A percentile compares a stretch with the other conserved stretches of the same genome.
These are phyloP conservation scores for Schrankia costaestrigalis DNA, from an alignment of 2,888 invertebrate species.

Conservation along the genomic window DNA sequence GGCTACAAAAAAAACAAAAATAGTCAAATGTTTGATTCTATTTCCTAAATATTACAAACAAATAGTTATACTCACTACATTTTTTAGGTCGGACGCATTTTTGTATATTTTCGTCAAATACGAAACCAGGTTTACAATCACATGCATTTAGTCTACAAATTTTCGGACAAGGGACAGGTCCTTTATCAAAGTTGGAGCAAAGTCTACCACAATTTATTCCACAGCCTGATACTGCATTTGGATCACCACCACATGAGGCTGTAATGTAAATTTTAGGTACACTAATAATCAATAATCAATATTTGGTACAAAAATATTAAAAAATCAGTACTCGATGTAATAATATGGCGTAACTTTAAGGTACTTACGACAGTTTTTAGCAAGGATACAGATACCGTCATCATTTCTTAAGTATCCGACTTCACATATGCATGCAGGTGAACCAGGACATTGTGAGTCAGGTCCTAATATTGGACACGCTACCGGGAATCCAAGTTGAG, in stretches of 20 bases:
- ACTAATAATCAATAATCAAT: no score
- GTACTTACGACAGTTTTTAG: no score
- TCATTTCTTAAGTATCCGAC: slow-evolving; percentile 33
- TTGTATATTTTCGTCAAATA: slow-evolving; percentile 16
- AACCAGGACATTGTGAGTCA: no score
- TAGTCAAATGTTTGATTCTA: no score
- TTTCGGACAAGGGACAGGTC: slow-evolving; percentile 6
- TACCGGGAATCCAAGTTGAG: slow-evolving; percentile 32
- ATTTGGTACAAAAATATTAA: no score
- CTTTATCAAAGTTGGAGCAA: slow-evolving; percentile 15
- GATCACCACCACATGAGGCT: slow-evolving; percentile 31
- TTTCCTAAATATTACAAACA: no score
- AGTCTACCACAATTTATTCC: slow-evolving; percentile 18
- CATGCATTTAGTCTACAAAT: slow-evolving; percentile 20
- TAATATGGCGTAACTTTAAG: no score
- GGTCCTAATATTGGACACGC: no score
- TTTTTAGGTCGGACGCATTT: slow-evolving; percentile 18
- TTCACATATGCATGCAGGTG: slow-evolving; percentile 42
- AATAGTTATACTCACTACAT: slow-evolving; percentile 22
- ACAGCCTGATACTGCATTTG: slow-evolving; percentile 15
- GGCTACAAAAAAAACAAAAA: no score
- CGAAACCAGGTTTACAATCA: slow-evolving; percentile 22
- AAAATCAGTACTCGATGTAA: no score
- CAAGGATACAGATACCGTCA: slow-evolving; percentile 39
- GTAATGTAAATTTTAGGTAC: not conserved